Conservation (phyloP, 1,140 invertebrate species). For the Platyscapa corneri region DNA sequence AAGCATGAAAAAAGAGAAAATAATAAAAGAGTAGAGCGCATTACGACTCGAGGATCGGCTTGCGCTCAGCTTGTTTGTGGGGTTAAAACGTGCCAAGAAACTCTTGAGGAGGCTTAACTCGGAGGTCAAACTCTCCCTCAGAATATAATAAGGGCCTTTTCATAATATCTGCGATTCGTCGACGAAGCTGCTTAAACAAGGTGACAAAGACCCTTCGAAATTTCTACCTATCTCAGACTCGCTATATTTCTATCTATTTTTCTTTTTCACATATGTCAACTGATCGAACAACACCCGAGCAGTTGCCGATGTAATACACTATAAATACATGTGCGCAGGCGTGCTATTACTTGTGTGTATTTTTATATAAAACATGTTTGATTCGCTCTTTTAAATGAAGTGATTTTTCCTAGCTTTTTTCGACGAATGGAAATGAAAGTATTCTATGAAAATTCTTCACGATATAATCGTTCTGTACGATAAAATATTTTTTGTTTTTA, state of each 20-base stretch:
- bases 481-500: neutral
- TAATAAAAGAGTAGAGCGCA: neutral
- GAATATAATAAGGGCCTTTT: slow-evolving; percentile 47
- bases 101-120: slow-evolving; percentile 33
- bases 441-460: neutral
- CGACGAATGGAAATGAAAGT: slow-evolving; percentile 25
- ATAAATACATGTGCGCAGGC: neutral
- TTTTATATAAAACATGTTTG: neutral
- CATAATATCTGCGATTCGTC: slow-evolving; percentile 37
- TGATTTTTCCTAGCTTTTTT: slow-evolving; percentile 10
- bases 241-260: neutral
- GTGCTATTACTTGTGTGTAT: neutral
- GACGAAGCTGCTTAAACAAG: slow-evolving; percentile 42
- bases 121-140: slow-evolving; percentile 41
- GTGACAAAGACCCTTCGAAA: slow-evolving; percentile 12
- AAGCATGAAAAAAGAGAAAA: neutral
- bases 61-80: slow-evolving; percentile 44
- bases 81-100: slow-evolving; percentile 49
- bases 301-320: neutral
- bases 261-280: slow-evolving; percentile 31
- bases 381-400: slow-evolving; percentile 13
- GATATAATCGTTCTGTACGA: neutral
- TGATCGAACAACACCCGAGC: slow-evolving; percentile 3
- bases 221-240: neutral
- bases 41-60: slow-evolving; percentile 42